Evolutionary conservation across 2,113 vertebrate species (phyloP).

Genomic region (Isurus oxyrinchus): DNA sequence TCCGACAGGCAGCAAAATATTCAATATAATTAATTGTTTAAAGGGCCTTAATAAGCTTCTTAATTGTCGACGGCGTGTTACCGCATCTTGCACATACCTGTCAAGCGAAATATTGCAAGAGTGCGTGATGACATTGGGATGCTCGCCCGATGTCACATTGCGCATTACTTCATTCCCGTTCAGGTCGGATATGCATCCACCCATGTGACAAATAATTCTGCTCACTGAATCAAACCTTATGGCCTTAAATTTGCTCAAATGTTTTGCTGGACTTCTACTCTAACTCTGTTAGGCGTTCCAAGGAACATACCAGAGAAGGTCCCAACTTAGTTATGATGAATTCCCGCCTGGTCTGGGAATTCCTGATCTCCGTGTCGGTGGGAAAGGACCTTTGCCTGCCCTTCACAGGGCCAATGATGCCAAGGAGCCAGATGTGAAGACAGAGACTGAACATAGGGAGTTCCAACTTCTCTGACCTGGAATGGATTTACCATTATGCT

Average conservation of each 20-base stretch:
- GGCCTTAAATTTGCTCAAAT: not conserved
- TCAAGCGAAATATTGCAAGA: too few relatives aligned
- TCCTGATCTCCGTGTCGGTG: not conserved
- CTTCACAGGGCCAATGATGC: not conserved
- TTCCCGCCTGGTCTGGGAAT: not conserved
- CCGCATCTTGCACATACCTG: too few relatives aligned
- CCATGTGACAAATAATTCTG: too few relatives aligned
- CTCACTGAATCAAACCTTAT: not conserved
- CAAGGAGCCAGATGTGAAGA: not conserved
- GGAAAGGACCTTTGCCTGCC: not conserved
- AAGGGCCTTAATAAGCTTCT: too few relatives aligned
- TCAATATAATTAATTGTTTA: too few relatives aligned
- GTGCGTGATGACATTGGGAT: too few relatives aligned
- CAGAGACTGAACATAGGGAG: not conserved
- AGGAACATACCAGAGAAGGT: not conserved
- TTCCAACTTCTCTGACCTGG: not conserved
- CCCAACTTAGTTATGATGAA: not conserved
- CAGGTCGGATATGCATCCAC: too few relatives aligned
- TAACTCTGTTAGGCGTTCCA: too few relatives aligned
- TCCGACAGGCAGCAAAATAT: too few relatives aligned
- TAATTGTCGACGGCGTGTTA: too few relatives aligned
- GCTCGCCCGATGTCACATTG: too few relatives aligned
- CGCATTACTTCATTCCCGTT: too few relatives aligned
- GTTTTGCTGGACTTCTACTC: not conserved
- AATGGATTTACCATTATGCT: not conserved